Base-by-base conservation (phyloP, 2,113 vertebrate genomes). In the Scalopus aquaticus region DNA sequence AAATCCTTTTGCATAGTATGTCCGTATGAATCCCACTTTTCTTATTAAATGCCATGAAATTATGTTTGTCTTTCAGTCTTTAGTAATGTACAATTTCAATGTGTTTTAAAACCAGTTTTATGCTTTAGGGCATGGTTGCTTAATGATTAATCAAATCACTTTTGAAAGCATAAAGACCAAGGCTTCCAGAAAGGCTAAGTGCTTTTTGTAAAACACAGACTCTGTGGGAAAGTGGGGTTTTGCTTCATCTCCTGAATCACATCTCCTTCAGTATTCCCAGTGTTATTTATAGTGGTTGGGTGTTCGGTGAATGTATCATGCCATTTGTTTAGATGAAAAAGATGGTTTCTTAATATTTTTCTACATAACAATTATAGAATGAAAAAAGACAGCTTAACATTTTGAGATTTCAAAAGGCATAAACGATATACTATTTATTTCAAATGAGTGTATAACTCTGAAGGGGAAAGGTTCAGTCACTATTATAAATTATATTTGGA, bases 401-500 rank as follows among this genome's bases (percentile, higher is more conserved):
- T 93, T 70, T 90, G 46, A 90, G 22, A 81, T 78, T 96, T 91
- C 54, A 79, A 46, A 95, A 92, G 20, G 15, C 17, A 76, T 51
- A 2, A 17, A 30, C 16, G 24, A 83, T 67, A 76, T 19, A 35
- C n/a, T 37, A 13, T 91, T 94, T 83, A 64, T 39, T 95, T 96
- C 37, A 78, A 78, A 64, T 46, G 77, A 90, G 37, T 69, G 2
- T 84, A 81, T 72, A 84, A 20, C 22, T 83, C 70, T 12, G 87
- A 84, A 88, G 44, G n/a, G 62, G 28, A 93, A 81, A 90, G 37
- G 3, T 56, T 87, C 46, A 51, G 77, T 67, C n/a, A 56, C 49
- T 60, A 64, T 90, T 95, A 87, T 84, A 97, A 94, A 94, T 91
- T 56, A 26, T 80, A 78, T 87, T 96, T 96, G 90, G 74, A 95